Evolutionary conservation across 1,140 invertebrate species (phyloP), one percentile per base, ranked within the genome.

Genomic region (Drosophila grimshawi): DNA sequence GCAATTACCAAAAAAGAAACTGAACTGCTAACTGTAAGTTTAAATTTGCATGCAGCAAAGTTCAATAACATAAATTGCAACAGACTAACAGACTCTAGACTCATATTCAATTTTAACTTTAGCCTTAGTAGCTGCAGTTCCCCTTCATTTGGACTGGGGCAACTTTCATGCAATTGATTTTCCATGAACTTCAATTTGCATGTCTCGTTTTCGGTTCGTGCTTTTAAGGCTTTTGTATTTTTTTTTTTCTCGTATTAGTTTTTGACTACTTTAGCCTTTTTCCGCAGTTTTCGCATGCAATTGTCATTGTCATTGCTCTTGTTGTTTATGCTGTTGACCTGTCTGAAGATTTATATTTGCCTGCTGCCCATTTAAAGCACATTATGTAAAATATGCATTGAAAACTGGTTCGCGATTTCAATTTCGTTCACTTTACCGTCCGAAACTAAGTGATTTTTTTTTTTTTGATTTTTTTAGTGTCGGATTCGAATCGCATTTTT

Each of bases 291-390:
- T 86, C 71, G 78, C 80, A 74, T 70, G 53, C 83, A 88, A 89
- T 83, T 88, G 83, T 88, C 83, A 88, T 88, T 83, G 83, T 83
- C 83, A 88, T 89, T 88, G 80, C 80, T 86, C 51, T 74, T 66
- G 70, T 66, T 73, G 61, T 76, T 73, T 75, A 63, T 80, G 67
- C 61, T 73, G 55, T 64, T 57, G 67, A 69, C 72, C 71, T 66
- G 81, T 66, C 68, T 72, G 37, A 66, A 74, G 83, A 86, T 86
- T 88, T 86, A 88, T 86, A 69, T 80, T 79, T 77, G 68, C 65
- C 62, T 53, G 85, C 43, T 88, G 83, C 51, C 83, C 80, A 86
- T 86, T 86, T 86, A 83, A 72, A 83, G 80, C 72, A 83, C 76
- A 86, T 86, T 86, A 86, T 86, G 83, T 86, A 86, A 86, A 86